Percentiles rank a stretch among this genome's conserved stretches.
These are phyloP conservation scores for Blastobasis adustella DNA, from an alignment of 2,888 invertebrate species.

Conservation along the genomic window DNA sequence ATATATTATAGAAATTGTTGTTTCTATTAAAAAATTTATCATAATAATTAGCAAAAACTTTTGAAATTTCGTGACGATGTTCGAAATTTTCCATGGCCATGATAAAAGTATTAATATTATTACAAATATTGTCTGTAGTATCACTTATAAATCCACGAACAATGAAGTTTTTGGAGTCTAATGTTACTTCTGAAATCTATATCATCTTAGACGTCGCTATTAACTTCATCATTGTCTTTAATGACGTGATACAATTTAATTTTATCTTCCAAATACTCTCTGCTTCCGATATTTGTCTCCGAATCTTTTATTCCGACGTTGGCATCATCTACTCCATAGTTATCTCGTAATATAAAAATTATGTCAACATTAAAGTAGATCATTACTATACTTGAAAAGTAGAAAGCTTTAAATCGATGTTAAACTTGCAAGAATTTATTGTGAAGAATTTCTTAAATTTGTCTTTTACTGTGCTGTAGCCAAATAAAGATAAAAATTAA, in stretches of 20 bases:
- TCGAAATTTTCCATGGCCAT: constrained; percentile 55
- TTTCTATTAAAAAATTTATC: constrained; percentile 59
- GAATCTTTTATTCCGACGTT: too few species aligned
- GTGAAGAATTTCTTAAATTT: constrained; percentile 53
- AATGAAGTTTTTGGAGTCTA: too few species aligned
- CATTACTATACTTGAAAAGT: constrained; percentile 33
- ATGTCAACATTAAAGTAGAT: too few species aligned
- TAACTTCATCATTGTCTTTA: too few species aligned
- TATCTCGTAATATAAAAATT: too few species aligned
- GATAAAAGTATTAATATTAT: constrained; percentile 54
- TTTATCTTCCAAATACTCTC: too few species aligned
- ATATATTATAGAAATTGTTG: constrained; percentile 49
- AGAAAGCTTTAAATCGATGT: constrained; percentile 53
- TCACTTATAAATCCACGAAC: too few species aligned
- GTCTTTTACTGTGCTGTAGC: constrained; percentile 52
- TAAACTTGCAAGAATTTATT: constrained; percentile 46
- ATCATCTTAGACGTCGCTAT: too few species aligned
- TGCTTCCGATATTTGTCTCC: too few species aligned
- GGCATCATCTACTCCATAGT: too few species aligned
- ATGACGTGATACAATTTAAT: too few species aligned
- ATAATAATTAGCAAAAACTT: constrained; percentile 33
- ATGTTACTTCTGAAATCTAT: too few species aligned
- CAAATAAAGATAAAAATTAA: constrained; percentile 53
- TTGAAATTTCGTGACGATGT: constrained; percentile 18
- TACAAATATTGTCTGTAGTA: constrained; percentile 21